These are phyloP conservation scores for Drosophila miranda DNA, from an alignment of 1,140 invertebrate genomes.

Conservation along the genomic window DNA sequence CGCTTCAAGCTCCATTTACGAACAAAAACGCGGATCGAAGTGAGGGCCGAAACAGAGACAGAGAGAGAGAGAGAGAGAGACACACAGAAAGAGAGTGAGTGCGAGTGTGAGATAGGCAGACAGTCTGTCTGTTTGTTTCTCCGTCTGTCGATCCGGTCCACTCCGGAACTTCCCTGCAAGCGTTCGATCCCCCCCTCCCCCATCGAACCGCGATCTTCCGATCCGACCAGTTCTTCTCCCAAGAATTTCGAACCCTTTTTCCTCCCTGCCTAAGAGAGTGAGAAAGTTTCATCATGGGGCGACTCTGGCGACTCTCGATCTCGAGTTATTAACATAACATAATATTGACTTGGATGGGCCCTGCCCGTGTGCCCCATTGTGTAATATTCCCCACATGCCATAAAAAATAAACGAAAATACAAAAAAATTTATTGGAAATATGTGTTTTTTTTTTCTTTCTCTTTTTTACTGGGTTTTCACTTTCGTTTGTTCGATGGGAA, in stretches of 20 bases:
- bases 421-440: slow-evolving; percentile 43
- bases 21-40: slow-evolving; percentile 51
- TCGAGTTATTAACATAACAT: slow-evolving; percentile 59
- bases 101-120: slow-evolving; percentile 15
- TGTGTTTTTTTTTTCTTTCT: slow-evolving; percentile 22
- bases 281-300: slow-evolving; percentile 38
- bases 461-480: slow-evolving; percentile 46
- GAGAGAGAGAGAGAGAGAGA: slow-evolving; percentile 1
- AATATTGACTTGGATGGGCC: slow-evolving; percentile 56
- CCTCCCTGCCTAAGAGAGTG: slow-evolving; percentile 30
- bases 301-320: slow-evolving; percentile 4
- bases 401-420: slow-evolving; percentile 23
- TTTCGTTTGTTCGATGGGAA: slow-evolving; percentile 51
- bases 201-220: no score
- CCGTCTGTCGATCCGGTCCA: slow-evolving; percentile 15
- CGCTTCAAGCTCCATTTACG: slow-evolving; percentile 74
- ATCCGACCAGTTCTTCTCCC: slow-evolving; percentile 64
- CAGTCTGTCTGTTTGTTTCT: slow-evolving; percentile 26
- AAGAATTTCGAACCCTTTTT: slow-evolving; percentile 54
- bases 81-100: not conserved
- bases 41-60: slow-evolving; percentile 33
- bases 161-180: slow-evolving; percentile 34
- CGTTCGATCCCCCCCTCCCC: slow-evolving; percentile 6
- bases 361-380: slow-evolving; percentile 48
- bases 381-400: slow-evolving; percentile 46